Percentiles rank a stretch among this genome's conserved stretches.
These are phyloP conservation scores for Pollachius pollachius DNA, from an alignment of 2,113 vertebrate genomes.

Conservation along the genomic window DNA sequence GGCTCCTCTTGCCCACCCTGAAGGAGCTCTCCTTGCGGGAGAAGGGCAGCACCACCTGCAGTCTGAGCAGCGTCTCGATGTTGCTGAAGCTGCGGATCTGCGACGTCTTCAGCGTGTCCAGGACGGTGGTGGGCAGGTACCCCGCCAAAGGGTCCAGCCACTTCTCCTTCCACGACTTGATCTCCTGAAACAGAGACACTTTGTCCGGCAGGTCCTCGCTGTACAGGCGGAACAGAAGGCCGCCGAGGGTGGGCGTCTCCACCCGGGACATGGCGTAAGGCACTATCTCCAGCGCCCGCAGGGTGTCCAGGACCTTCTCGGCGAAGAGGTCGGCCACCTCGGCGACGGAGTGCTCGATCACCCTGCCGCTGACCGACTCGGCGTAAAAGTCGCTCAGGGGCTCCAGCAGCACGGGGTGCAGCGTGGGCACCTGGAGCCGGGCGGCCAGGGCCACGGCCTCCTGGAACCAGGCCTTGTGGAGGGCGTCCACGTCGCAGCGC, in stretches of 20 bases:
- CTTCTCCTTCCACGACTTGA: constrained; percentile 72
- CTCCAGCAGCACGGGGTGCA: constrained; percentile 67
- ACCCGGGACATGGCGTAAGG: constrained; percentile 78
- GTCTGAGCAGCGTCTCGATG: constrained; percentile 74
- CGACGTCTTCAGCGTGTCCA: constrained; percentile 71
- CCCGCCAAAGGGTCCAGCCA: constrained; percentile 66
- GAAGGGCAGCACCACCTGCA: constrained; percentile 72
- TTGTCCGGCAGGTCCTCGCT: constrained; percentile 74
- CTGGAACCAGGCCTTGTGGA: constrained; percentile 74
- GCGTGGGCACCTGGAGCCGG: constrained; percentile 58
- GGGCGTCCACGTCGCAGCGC: constrained; percentile 56
- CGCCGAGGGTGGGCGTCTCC: constrained; percentile 65
- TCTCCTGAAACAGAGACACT: constrained; percentile 64
- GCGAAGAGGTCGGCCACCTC: constrained; percentile 72
- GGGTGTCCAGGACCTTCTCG: constrained; percentile 65
- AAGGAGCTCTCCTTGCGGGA: constrained; percentile 72
- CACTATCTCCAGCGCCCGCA: constrained; percentile 79
- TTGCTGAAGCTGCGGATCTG: constrained; percentile 72
- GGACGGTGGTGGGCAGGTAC: constrained; percentile 70
- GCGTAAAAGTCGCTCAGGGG: constrained; percentile 71
- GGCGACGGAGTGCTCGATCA: constrained; percentile 61
- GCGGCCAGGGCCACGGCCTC: constrained; percentile 67
- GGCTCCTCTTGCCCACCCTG: constrained; percentile 66
- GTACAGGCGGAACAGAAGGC: constrained; percentile 65
- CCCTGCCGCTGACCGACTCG: constrained; percentile 59